phyloP scores from a whole-genome alignment of 2,113 vertebrate genomes.

The Callorhinus ursinus region DNA sequence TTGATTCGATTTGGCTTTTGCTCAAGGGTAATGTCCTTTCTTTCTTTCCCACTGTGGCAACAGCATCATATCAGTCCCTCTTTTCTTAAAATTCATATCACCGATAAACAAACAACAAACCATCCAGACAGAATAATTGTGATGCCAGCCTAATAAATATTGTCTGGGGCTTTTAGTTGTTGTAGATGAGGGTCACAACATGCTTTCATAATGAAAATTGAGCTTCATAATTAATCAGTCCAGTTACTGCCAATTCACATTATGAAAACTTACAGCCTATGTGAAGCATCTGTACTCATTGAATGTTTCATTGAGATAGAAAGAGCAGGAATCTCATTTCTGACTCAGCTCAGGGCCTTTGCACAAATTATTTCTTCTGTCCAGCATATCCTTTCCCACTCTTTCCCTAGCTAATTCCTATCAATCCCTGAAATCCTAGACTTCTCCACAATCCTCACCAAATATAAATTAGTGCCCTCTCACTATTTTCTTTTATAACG shows the following conservation, averaged over 20 bases:
- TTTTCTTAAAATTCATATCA: slow-evolving; percentile 29
- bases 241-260: background rate
- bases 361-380: background rate
- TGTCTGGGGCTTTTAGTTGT: background rate
- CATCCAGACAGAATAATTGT: background rate
- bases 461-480: background rate
- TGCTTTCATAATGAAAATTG: background rate
- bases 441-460: background rate
- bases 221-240: slow-evolving; percentile 9
- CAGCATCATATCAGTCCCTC: background rate
- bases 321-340: background rate
- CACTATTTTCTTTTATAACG: background rate
- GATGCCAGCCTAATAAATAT: slow-evolving; percentile 19
- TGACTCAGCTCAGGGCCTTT: background rate
- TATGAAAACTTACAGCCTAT: background rate
- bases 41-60: background rate
- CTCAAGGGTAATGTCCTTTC: background rate
- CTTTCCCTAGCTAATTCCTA: background rate
- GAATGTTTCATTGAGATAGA: background rate
- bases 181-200: background rate
- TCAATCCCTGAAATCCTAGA: background rate
- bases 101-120: background rate
- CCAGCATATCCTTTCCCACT: background rate
- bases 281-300: background rate
- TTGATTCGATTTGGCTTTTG: background rate